Evolutionary conservation across 2,888 invertebrate genomes (phyloP), one percentile per base, ranked within the genome.

Genomic region (Blomia tropicalis): DNA sequence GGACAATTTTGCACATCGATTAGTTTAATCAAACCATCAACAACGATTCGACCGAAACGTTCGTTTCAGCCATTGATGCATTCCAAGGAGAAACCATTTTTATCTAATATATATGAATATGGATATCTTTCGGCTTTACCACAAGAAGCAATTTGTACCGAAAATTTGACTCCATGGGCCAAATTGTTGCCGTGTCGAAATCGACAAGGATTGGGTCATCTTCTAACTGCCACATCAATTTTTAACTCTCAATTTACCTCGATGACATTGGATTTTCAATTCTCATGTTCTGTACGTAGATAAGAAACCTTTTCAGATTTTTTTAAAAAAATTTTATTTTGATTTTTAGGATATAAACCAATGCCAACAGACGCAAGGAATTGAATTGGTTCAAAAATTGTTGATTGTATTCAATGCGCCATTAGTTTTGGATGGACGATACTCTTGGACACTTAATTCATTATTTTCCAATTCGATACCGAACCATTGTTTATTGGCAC

Each of bases 81-180:
- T 7, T n/a, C 7, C 7, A 19, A 7, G 11, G 51, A 7, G n/a
- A 7, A 22, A 19, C 5, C 7, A 7, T n/a, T n/a, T n/a, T 7
- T 47, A n/a, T 25, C 51, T n/a, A 47, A 27, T 19, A 11, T 19
- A 56, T 60, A 67, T 22, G 66, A 65, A 27, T 67, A 65, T 53
- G 22, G 69, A 25, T 76, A 87, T 69, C 95, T 93, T 76, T 84
- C 93, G 0, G 83, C 87, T n/a, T 74, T 98, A 65, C 92, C 96
- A 0, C 79, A 89, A 67, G 98, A 99, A 79, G 87, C 90, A 69
- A 91, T 95, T 2, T 98, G 98, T 72, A 98, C 96, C 0, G 98
- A 99, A 77, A 98, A 98, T 77, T 77, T 98, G 69, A 96, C 98
- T 17, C 96, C 98, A 0, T 96, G 95, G 86, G 91, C 92, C 71